Conservation (phyloP, 1,140 invertebrate species). For the Goniozus legneri region DNA sequence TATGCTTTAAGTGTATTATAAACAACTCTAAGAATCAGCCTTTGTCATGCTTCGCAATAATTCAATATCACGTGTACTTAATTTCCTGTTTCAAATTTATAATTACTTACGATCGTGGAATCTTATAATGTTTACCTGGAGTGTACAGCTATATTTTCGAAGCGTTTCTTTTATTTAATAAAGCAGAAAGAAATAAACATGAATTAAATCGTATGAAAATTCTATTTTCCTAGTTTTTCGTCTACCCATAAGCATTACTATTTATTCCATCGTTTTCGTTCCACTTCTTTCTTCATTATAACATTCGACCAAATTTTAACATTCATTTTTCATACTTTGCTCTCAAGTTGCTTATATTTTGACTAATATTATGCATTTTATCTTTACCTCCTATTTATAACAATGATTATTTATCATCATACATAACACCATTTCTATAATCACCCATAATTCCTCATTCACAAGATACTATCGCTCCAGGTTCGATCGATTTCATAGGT, state of each 20-base stretch:
- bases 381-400: constrained; percentile 19
- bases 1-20: too few species aligned
- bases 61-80: too few species aligned
- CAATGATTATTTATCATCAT: constrained; percentile 24
- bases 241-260: too few species aligned
- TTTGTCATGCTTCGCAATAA: too few species aligned
- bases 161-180: background rate
- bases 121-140: too few species aligned
- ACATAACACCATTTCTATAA: too few species aligned
- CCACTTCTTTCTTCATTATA: background rate
- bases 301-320: background rate
- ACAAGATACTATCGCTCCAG: too few species aligned
- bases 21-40: too few species aligned
- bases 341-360: background rate
- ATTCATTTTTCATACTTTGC: background rate
- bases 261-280: background rate
- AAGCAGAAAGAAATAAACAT: background rate
- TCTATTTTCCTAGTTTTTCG: background rate
- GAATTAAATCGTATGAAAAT: background rate
- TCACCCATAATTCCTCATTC: too few species aligned
- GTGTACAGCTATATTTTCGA: background rate
- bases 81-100: background rate
- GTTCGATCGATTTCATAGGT: constrained; percentile 6
- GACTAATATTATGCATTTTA: background rate
- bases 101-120: background rate